Percentiles rank a stretch among this genome's conserved stretches.
phyloP scores from a whole-genome alignment of 2,113 vertebrate genomes.

The Illadopsis cleaveri region DNA sequence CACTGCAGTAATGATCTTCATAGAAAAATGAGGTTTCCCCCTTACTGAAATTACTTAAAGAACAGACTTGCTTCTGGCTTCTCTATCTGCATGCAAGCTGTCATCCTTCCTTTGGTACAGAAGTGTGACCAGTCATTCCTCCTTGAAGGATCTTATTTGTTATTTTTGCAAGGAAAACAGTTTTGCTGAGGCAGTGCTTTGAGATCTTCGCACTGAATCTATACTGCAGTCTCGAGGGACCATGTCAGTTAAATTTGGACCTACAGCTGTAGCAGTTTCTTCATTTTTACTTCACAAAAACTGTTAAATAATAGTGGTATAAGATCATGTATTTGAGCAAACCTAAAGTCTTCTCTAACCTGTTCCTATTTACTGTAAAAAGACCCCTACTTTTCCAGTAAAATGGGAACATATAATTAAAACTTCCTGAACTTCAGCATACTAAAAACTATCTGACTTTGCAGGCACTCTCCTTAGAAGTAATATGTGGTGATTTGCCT shows the following conservation, averaged over 20 bases:
- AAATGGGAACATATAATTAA: neutral
- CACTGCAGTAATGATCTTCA: conserved; percentile 32
- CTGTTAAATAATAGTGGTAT: neutral
- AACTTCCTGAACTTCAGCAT: neutral
- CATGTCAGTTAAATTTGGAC: neutral
- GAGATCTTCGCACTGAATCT: neutral
- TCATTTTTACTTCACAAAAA: neutral
- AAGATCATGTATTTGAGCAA: neutral
- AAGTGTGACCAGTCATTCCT: neutral
- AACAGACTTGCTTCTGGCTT: neutral
- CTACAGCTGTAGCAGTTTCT: neutral
- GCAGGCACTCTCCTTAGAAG: neutral
- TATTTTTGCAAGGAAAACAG: neutral
- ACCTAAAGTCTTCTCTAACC: neutral
- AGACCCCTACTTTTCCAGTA: neutral
- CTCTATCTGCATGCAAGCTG: neutral
- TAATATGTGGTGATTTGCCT: neutral
- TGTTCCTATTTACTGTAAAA: neutral
- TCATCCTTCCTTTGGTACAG: neutral
- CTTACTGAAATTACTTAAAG: neutral
- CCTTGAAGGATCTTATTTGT: neutral
- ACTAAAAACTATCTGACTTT: neutral
- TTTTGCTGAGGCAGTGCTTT: neutral
- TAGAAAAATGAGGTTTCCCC: neutral
- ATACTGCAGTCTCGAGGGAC: neutral